A percentile compares a stretch with the other conserved stretches of the same genome.
phyloP scores from a whole-genome alignment of 2,113 vertebrate genomes.

The Orycteropus afer region DNA sequence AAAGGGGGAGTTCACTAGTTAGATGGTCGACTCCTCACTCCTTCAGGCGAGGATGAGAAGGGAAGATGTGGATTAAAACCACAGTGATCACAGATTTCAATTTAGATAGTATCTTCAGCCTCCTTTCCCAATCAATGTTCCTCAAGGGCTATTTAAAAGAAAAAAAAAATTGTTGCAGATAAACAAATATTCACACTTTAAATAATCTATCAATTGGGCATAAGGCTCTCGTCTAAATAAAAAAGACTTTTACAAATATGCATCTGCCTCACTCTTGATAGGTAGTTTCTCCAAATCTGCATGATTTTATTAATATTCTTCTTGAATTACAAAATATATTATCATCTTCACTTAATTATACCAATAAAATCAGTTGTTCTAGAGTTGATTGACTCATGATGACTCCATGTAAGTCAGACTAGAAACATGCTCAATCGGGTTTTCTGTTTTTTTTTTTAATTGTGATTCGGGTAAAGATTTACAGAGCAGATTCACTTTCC shows the following conservation, averaged over 20 bases:
- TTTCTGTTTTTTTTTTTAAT: no score
- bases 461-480: no score
- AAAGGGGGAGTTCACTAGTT: neutral
- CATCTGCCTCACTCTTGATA: neutral
- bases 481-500: no score
- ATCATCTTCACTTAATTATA: neutral
- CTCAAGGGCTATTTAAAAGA: neutral
- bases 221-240: conserved; percentile 25
- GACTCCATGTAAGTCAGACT: neutral
- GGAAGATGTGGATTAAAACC: neutral
- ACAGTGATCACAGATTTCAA: neutral
- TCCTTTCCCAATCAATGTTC: neutral
- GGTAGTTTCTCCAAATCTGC: neutral
- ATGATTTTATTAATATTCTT: neutral
- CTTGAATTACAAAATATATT: neutral
- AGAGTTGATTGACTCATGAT: neutral
- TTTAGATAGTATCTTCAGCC: neutral
- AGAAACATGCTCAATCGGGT: neutral
- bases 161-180: neutral
- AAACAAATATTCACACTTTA: neutral
- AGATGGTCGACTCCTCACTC: neutral
- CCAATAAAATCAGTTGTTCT: neutral
- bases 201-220: conserved; percentile 16
- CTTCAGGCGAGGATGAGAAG: neutral
- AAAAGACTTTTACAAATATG: neutral